Evolutionary conservation across 2,797 vertebrate species (phyloP).

Genomic region (Aeoliscus strigatus): DNA sequence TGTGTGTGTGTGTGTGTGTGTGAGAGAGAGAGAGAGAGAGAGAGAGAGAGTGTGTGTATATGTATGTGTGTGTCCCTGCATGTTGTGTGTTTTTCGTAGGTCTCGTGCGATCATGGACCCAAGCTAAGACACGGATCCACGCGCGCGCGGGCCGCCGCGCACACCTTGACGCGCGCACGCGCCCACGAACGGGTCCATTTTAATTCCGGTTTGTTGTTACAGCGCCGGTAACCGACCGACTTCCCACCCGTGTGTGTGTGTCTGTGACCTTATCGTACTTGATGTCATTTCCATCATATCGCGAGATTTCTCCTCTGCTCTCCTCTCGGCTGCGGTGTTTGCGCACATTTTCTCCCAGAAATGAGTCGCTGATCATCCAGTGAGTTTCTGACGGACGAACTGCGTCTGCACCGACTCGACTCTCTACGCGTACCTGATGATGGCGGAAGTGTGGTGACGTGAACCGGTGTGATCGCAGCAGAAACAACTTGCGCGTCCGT

Average conservation of each 20-base stretch:
- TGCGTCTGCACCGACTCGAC: too few relatives aligned
- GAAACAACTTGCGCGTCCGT: too few relatives aligned
- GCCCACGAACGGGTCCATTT: slow-evolving; percentile 53
- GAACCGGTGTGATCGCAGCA: too few relatives aligned
- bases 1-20: slow-evolving; percentile 4
- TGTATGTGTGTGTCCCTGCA: slow-evolving; percentile 42
- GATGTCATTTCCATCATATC: slow-evolving; percentile 57
- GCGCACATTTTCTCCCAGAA: slow-evolving; percentile 12
- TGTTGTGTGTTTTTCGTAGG: slow-evolving; percentile 16
- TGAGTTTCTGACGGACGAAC: too few relatives aligned
- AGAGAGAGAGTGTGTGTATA: slow-evolving; percentile 17
- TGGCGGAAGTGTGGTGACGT: too few relatives aligned
- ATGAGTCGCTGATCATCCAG: too few relatives aligned
- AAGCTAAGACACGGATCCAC: background rate
- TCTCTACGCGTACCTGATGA: too few relatives aligned
- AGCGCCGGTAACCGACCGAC: slow-evolving; percentile 27
- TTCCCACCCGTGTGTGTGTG: slow-evolving; percentile 15
- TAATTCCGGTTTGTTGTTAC: slow-evolving; percentile 34
- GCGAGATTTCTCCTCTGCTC: too few relatives aligned
- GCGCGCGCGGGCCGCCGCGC: slow-evolving; percentile 4
- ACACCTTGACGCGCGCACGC: slow-evolving; percentile 6
- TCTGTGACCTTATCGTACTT: slow-evolving; percentile 49
- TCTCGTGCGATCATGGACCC: slow-evolving; percentile 21
- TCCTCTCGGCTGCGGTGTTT: slow-evolving; percentile 24
- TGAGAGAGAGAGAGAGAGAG: slow-evolving; percentile 2